Percentiles rank a stretch among this genome's conserved stretches.
phyloP scores from a whole-genome alignment of 1,140 invertebrate species.

The Eueides isabella region DNA sequence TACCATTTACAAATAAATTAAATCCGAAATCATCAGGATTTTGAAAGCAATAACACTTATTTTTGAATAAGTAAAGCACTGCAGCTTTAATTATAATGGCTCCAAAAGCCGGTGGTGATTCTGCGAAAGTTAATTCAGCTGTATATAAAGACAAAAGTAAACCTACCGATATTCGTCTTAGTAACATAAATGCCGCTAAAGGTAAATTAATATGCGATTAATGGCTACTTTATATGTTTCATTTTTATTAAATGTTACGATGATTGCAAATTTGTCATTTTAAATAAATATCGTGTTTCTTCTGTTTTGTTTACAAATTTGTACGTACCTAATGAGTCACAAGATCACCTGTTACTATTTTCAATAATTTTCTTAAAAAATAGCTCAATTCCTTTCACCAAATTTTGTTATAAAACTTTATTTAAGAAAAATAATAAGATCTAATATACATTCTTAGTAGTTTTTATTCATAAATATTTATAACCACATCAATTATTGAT shows the following conservation, averaged over 20 bases:
- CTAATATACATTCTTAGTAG: neutral
- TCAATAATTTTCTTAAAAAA: neutral
- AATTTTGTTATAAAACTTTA: neutral
- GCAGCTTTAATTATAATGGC: conserved; percentile 56
- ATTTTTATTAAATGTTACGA: neutral
- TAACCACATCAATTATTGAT: neutral
- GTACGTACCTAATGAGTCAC: neutral
- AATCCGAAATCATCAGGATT: conserved; percentile 24
- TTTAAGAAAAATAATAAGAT: neutral
- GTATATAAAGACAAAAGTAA: conserved; percentile 95
- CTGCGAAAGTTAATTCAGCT: conserved; percentile 72
- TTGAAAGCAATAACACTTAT: neutral
- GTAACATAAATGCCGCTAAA: conserved; percentile 99
- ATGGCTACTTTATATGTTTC: neutral
- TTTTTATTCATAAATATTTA: conserved; percentile 3
- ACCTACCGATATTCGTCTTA: conserved; percentile 95
- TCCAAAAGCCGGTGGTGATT: conserved; percentile 79
- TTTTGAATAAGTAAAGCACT: neutral
- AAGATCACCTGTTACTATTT: conserved; percentile 45
- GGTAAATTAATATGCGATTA: conserved; percentile 81
- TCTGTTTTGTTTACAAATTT: neutral
- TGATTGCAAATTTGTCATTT: neutral
- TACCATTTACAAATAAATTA: neutral
- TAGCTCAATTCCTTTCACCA: neutral
- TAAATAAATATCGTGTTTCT: neutral